Evolutionary conservation across 2,888 invertebrate species (phyloP).

Genomic region (Gymnocheta viridis): DNA sequence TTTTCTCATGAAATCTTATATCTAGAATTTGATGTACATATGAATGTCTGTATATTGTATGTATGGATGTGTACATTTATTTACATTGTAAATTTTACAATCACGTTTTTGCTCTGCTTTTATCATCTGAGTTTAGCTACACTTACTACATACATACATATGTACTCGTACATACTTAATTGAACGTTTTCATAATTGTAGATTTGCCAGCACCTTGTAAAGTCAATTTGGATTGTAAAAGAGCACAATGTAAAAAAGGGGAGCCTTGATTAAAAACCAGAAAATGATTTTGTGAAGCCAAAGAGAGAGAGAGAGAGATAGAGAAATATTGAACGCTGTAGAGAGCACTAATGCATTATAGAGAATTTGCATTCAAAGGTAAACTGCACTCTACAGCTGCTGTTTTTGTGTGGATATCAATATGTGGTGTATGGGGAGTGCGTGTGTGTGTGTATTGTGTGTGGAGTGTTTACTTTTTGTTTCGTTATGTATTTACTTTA

Average conservation of each 20-base stretch:
- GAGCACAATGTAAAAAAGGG: neutral
- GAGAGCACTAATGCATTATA: conserved; percentile 20
- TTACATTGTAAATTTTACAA: neutral
- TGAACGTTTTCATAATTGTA: neutral
- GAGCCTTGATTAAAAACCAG: neutral
- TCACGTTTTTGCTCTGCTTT: neutral
- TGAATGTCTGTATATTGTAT: neutral
- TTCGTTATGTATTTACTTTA: neutral
- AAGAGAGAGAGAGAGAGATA: neutral
- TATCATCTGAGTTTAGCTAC: neutral
- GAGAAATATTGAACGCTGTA: neutral
- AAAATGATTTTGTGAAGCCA: neutral
- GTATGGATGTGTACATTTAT: neutral
- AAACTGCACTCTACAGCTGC: conserved; percentile 45
- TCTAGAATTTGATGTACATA: no score
- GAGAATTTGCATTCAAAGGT: conserved; percentile 27
- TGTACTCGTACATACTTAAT: neutral
- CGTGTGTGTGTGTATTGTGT: neutral
- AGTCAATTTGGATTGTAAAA: neutral
- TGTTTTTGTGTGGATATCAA: neutral
- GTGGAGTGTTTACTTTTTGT: conserved; percentile 17
- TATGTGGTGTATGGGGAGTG: neutral
- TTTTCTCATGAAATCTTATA: no score
- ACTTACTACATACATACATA: neutral
- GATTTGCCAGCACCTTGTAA: neutral